A percentile compares a stretch with the other conserved stretches of the same genome.
Evolutionary conservation across 2,113 vertebrate species (phyloP).

Genomic region (Eulemur rufifrons): DNA sequence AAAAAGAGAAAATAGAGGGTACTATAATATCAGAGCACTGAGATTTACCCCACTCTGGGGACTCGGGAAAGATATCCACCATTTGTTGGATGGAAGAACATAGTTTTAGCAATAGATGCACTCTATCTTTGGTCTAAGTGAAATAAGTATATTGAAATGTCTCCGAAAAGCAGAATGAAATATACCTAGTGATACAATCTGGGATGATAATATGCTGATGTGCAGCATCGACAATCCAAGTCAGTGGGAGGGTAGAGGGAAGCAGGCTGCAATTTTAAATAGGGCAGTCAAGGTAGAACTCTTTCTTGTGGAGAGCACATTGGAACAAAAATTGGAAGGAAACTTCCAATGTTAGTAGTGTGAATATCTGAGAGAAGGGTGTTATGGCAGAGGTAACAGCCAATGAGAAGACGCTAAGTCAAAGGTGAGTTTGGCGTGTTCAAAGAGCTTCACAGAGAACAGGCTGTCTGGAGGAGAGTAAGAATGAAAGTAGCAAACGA

Average conservation of each 20-base stretch:
- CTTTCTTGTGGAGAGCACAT: background rate
- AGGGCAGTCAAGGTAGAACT: background rate
- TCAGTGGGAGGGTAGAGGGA: background rate
- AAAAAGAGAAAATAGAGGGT: background rate
- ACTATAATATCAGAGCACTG: background rate
- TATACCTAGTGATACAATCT: background rate
- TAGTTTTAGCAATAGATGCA: background rate
- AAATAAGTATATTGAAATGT: background rate
- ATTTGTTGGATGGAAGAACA: background rate
- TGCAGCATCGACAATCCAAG: background rate
- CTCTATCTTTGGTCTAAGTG: background rate
- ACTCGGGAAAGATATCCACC: background rate
- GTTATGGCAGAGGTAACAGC: background rate
- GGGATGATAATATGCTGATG: background rate
- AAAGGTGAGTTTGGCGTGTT: background rate
- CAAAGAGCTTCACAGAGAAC: background rate
- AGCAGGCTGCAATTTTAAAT: background rate
- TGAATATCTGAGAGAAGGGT: background rate
- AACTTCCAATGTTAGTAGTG: background rate
- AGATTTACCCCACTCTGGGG: background rate
- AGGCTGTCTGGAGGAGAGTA: background rate
- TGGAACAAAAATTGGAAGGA: background rate
- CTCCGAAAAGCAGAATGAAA: background rate
- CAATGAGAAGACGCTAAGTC: background rate
- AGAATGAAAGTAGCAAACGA: background rate